Evolutionary conservation across 2,888 invertebrate species (phyloP), one percentile per base, ranked within the genome.

Genomic region (Phasia obesa): DNA sequence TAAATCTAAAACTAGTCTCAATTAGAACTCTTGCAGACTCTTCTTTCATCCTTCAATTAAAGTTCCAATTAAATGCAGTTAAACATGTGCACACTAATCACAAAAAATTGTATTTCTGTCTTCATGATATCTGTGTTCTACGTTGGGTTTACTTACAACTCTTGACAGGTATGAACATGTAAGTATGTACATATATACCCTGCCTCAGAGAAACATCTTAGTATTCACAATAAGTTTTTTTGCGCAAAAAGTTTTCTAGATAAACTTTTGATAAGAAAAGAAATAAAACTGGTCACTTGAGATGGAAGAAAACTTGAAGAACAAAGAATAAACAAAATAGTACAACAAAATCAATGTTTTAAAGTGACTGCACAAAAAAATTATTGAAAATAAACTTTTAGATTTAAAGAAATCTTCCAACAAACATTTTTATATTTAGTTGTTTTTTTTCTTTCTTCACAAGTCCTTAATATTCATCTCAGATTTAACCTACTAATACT

Each of bases 51-150:
- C 11, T 11, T 49, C 49, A 49, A 49, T 49, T 49, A 19, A 49
- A 49, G 21, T 49, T 49, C 49, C 49, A 49, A 49, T 49, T 49
- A 49, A 23, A 49, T 49, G 49, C 49, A 49, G 11, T 23, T 49
- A 19, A 49, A 49, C 21, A 49, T 49, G 49, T 19, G 49, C 19
- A 21, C 21, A 49, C 49, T 49, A 19, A 49, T 49, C 49, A 21
- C 11, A 9, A 17, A 17, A 35, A 44, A 6, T 44, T 44, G n/a
- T 17, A 17, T 44, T 44, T 44, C 17, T 44, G 17, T 44, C n/a
- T 44, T 44, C 7, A 17, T 44, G 7, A 17, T 17, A 44, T 17
- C 44, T 17, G 5, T 7, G 44, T 44, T 7, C n/a, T 6, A 44
- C n/a, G 17, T 44, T 44, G 44, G 7, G 17, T n/a, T 44, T 44